Conservation (phyloP, 2,797 vertebrate genomes). For the Apogon talboti region DNA sequence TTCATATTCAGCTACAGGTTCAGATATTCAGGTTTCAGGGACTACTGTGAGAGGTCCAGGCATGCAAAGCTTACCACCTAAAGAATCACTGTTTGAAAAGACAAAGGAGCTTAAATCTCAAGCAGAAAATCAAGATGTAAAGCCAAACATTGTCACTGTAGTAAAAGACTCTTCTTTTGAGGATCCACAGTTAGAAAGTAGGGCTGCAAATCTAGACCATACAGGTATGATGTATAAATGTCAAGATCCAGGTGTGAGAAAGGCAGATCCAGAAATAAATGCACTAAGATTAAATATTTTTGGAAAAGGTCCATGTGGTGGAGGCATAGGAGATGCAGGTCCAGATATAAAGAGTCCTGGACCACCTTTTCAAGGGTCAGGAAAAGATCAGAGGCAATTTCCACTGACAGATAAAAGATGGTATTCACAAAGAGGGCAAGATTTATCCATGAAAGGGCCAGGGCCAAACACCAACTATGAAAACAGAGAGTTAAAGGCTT, state of each 20-base stretch:
- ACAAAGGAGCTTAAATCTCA: slow-evolving; percentile 15
- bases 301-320: slow-evolving; percentile 11
- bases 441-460: slow-evolving; percentile 12
- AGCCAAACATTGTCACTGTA: slow-evolving; percentile 11
- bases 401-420: slow-evolving; percentile 12
- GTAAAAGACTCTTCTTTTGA: slow-evolving; percentile 11
- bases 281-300: slow-evolving; percentile 12
- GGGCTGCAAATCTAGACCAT: neutral
- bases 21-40: slow-evolving; percentile 19
- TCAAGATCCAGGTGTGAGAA: neutral
- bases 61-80: slow-evolving; percentile 18
- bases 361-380: slow-evolving; percentile 22
- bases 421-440: slow-evolving; percentile 5
- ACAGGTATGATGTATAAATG: neutral
- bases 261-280: slow-evolving; percentile 6
- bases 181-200: slow-evolving; percentile 17
- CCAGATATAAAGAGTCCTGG: slow-evolving; percentile 17
- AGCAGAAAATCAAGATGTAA: slow-evolving; percentile 19
- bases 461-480: slow-evolving; percentile 30
- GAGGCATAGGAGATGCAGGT: slow-evolving; percentile 17
- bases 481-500: slow-evolving; percentile 5
- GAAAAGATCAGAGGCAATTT: slow-evolving; percentile 23
- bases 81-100: slow-evolving; percentile 26
- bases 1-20: slow-evolving; percentile 12
- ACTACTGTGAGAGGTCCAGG: slow-evolving; percentile 10